Percentiles rank a stretch among this genome's conserved stretches.
These are phyloP conservation scores for Diacarnus erythraeanus DNA, from an alignment of 37 sponge, comb jelly and placozoan species.

Conservation along the genomic window DNA sequence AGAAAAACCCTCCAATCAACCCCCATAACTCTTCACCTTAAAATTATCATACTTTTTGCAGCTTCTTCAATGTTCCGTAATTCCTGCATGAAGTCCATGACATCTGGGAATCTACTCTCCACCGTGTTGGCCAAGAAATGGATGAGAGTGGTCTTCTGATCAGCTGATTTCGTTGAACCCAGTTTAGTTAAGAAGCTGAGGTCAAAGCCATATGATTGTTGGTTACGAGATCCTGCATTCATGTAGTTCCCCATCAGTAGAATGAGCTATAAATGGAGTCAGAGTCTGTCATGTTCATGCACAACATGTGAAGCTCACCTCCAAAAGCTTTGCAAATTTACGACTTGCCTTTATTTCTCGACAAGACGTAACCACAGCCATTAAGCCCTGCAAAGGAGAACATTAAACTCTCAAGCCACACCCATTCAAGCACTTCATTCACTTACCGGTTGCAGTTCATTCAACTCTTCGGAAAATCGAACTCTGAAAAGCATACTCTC, in stretches of 20 bases:
- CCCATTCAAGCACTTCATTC: background rate
- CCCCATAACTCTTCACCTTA: background rate
- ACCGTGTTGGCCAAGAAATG: conserved; percentile 89
- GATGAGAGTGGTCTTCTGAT: conserved; percentile 91
- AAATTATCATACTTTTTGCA: conserved; percentile 62
- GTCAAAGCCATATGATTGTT: conserved; percentile 89
- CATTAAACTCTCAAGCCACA: background rate
- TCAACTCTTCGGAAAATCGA: conserved; percentile 84
- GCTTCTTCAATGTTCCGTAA: conserved; percentile 81
- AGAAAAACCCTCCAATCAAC: background rate
- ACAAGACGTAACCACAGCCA: conserved; percentile 80
- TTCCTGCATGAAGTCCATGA: conserved; percentile 75
- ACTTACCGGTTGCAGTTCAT: conserved; percentile 84
- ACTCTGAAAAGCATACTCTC: conserved; percentile 81
- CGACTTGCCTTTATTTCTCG: conserved; percentile 78
- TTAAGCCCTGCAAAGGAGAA: conserved; percentile 50
- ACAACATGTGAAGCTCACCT: conserved; percentile 56
- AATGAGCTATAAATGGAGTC: conserved; percentile 64
- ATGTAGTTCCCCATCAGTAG: conserved; percentile 98
- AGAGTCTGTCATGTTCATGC: background rate
- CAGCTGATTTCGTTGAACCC: conserved; percentile 84
- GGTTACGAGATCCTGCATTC: conserved; percentile 94
- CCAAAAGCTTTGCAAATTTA: conserved; percentile 80
- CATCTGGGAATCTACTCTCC: conserved; percentile 77
- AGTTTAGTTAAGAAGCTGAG: conserved; percentile 95